A percentile compares a stretch with the other conserved stretches of the same genome.
Conservation (phyloP, 2,888 invertebrate genomes). For the Drosophila diplacantha region DNA sequence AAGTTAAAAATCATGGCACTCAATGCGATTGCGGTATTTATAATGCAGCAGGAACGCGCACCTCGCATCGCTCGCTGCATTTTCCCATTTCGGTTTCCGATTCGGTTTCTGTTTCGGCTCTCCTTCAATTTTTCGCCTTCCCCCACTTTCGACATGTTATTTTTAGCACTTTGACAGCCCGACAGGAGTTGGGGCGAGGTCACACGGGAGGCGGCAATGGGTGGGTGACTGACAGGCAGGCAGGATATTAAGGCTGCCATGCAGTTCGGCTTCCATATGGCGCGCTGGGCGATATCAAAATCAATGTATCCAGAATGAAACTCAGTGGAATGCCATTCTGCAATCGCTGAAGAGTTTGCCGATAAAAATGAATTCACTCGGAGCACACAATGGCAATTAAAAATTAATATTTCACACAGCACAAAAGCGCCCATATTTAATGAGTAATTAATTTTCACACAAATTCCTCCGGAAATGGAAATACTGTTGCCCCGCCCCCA, state of each 20-base stretch:
- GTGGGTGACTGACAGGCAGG: conserved; percentile 52
- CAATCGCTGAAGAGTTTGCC: conserved; percentile 18
- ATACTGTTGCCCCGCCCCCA: background rate
- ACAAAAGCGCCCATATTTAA: conserved; percentile 24
- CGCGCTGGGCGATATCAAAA: conserved; percentile 33
- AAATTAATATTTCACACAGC: conserved; percentile 29
- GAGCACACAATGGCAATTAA: conserved; percentile 28
- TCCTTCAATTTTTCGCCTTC: conserved; percentile 7
- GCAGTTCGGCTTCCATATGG: conserved; percentile 35
- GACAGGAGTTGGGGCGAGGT: conserved; percentile 48
- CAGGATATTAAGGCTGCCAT: conserved; percentile 64
- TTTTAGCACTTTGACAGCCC: conserved; percentile 37
- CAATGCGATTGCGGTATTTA: conserved; percentile 64
- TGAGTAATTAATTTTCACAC: conserved; percentile 35
- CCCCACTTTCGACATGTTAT: conserved; percentile 53
- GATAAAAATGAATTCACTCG: conserved; percentile 32
- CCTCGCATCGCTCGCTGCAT: conserved; percentile 41
- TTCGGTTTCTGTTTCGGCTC: conserved; percentile 6
- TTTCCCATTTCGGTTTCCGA: conserved; percentile 11
- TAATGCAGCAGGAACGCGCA: conserved; percentile 60
- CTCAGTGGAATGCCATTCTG: conserved; percentile 18
- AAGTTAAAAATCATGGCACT: conserved; percentile 56
- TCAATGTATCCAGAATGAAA: conserved; percentile 34
- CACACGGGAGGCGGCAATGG: conserved; percentile 1
- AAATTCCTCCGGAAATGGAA: conserved; percentile 27